Evolutionary conservation across 1,140 invertebrate genomes (phyloP).

Genomic region (Linepithema humile): DNA sequence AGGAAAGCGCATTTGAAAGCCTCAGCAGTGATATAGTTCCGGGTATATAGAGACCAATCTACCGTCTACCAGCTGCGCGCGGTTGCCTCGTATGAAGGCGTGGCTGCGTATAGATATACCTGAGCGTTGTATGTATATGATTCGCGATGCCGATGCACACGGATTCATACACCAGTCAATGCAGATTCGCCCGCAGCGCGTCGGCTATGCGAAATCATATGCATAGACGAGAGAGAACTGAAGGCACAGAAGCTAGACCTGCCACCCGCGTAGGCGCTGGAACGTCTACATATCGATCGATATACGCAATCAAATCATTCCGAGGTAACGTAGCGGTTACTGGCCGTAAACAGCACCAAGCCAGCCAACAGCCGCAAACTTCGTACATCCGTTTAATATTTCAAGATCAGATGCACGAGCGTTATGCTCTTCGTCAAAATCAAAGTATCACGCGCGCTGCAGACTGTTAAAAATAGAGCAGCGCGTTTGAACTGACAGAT

Average conservation of each 20-base stretch:
- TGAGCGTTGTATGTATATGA: not conserved
- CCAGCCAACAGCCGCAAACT: not conserved
- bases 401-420: not conserved
- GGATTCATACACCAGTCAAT: not conserved
- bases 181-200: conserved; percentile 32
- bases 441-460: not conserved
- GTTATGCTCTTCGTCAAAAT: conserved; percentile 4
- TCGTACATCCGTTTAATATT: conserved; percentile 28
- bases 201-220: conserved; percentile 34
- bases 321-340: conserved; percentile 15
- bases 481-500: not conserved
- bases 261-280: conserved; percentile 4
- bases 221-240: conserved; percentile 12
- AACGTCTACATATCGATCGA: conserved; percentile 29
- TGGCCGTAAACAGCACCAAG: conserved; percentile 12
- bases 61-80: conserved; percentile 14
- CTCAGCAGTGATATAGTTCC: not conserved
- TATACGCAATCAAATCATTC: conserved; percentile 35
- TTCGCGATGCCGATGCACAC: not conserved
- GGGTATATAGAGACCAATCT: conserved; percentile 23
- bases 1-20: conserved; percentile 32
- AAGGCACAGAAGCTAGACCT: not conserved
- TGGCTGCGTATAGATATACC: conserved; percentile 25
- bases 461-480: not conserved
- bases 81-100: not conserved